These are phyloP conservation scores for Amorpha juglandis DNA, from an alignment of 2,888 invertebrate genomes.

Conservation along the genomic window DNA sequence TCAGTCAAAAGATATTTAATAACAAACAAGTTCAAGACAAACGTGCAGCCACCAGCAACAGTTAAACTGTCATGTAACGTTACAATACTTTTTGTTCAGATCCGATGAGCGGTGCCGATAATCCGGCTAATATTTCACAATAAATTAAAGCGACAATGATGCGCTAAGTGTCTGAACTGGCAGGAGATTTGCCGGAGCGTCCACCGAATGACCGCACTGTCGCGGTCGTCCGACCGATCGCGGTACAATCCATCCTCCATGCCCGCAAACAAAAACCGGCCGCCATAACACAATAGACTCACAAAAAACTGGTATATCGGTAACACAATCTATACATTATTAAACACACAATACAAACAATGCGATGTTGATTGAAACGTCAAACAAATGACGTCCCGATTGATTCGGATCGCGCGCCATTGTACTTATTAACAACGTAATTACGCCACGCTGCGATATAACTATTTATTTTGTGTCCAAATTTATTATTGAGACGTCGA, in stretches of 20 bases:
- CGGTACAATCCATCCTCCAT: slow-evolving; percentile 23
- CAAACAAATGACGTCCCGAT: slow-evolving; percentile 77
- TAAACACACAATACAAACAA: slow-evolving; percentile 83
- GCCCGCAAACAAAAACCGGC: slow-evolving; percentile 59
- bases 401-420: slow-evolving; percentile 72
- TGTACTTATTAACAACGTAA: slow-evolving; percentile 81
- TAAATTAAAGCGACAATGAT: slow-evolving; percentile 52
- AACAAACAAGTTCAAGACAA: not conserved
- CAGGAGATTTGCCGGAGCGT: slow-evolving; percentile 29
- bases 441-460: slow-evolving; percentile 78
- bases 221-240: slow-evolving; percentile 1
- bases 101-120: slow-evolving; percentile 33
- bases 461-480: slow-evolving; percentile 80
- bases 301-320: slow-evolving; percentile 79
- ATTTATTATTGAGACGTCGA: slow-evolving; percentile 73
- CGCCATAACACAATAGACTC: slow-evolving; percentile 62
- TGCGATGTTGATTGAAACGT: slow-evolving; percentile 83
- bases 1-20: too few species aligned
- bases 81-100: slow-evolving; percentile 10
- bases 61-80: slow-evolving; percentile 17
- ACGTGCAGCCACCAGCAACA: slow-evolving; percentile 1
- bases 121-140: slow-evolving; percentile 67
- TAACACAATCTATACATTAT: slow-evolving; percentile 82
- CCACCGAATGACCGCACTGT: not conserved
- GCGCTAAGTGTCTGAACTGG: not conserved